Percentiles rank a stretch among this genome's conserved stretches.
Conservation (phyloP, 2,797 vertebrate genomes). For the Orientallactaga sibirica region DNA sequence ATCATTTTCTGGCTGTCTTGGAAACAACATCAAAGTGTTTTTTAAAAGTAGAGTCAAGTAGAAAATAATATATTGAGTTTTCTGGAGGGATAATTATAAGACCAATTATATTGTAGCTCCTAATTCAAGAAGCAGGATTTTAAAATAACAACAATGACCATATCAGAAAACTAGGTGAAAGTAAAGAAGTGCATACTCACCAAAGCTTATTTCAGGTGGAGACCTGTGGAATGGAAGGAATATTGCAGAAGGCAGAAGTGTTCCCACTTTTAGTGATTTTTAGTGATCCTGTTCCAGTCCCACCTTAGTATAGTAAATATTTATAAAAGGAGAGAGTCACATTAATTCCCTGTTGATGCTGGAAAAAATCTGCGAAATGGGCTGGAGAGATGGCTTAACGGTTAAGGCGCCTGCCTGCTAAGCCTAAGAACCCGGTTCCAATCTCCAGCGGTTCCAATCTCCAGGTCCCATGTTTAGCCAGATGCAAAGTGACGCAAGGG, state of each 20-base stretch:
- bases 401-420: too few species aligned
- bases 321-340: neutral
- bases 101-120: neutral
- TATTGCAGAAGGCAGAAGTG: neutral
- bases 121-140: conserved; percentile 31
- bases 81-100: neutral
- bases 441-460: too few species aligned
- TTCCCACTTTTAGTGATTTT: too few species aligned
- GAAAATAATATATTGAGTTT: neutral
- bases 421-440: too few species aligned
- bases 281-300: neutral
- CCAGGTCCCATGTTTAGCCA: too few species aligned
- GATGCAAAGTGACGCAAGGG: too few species aligned
- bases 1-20: neutral
- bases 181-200: conserved; percentile 2
- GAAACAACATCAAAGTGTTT: conserved; percentile 7
- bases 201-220: conserved; percentile 7
- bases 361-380: neutral
- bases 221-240: conserved; percentile 15
- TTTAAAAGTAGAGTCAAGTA: neutral
- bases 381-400: too few species aligned
- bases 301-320: neutral
- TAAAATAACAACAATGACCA: neutral
- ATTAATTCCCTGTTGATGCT: neutral
- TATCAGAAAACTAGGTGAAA: neutral